A percentile compares a stretch with the other conserved stretches of the same genome.
phyloP scores from a whole-genome alignment of 2,797 vertebrate genomes.

The Miichthys miiuy region DNA sequence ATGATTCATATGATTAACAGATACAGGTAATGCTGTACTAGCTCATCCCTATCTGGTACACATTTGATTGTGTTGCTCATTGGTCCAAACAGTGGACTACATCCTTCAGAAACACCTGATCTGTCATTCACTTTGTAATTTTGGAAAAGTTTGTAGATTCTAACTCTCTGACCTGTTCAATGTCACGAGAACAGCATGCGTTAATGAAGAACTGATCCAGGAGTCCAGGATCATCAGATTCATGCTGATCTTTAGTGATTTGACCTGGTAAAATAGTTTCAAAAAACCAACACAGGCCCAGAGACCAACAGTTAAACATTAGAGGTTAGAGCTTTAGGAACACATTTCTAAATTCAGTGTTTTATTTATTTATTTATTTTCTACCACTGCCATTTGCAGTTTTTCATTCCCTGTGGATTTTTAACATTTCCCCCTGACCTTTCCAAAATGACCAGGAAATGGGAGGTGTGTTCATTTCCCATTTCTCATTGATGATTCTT shows the following conservation, averaged over 20 bases:
- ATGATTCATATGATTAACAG: no score
- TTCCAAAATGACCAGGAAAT: conserved; percentile 79
- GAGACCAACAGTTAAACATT: background rate
- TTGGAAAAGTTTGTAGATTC: background rate
- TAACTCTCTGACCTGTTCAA: background rate
- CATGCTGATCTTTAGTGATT: background rate
- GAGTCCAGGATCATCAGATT: background rate
- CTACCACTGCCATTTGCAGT: conserved; percentile 37
- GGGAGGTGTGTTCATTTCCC: conserved; percentile 74
- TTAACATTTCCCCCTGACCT: conserved; percentile 74
- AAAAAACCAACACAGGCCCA: background rate
- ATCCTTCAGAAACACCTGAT: background rate
- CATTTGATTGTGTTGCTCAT: background rate
- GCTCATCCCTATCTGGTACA: background rate
- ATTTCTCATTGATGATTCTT: conserved; percentile 68
- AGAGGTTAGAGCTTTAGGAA: conserved; percentile 21
- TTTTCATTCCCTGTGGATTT: conserved; percentile 64
- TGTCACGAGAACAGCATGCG: background rate
- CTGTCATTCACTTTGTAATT: background rate
- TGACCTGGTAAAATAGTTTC: conserved; percentile 13
- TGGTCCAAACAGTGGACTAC: background rate
- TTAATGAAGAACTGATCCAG: background rate
- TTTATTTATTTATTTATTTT: background rate
- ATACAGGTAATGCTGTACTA: no score
- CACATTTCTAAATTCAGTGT: conserved; percentile 29